phyloP scores from a whole-genome alignment of 53 echinoderm and acorn worm genomes.

The Patiria pectinifera region DNA sequence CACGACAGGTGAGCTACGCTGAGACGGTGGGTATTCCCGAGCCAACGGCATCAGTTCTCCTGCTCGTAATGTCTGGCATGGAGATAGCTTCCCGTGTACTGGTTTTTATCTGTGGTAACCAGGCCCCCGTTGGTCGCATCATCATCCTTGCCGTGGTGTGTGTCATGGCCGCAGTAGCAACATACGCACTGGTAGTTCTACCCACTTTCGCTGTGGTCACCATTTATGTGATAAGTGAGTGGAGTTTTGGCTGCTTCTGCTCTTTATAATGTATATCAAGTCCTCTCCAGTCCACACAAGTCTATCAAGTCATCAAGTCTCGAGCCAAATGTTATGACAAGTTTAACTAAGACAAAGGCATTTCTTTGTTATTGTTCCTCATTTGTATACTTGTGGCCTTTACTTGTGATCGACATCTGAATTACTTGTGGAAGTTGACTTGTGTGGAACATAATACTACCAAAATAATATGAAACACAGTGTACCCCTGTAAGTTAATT shows the following conservation, averaged over 20 bases:
- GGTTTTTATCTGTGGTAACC: constrained; percentile 44
- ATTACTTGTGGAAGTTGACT: no score
- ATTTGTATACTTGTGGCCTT: no score
- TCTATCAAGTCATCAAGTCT: no score
- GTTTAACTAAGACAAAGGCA: no score
- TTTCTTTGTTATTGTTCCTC: no score
- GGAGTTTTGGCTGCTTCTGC: neutral
- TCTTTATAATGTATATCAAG: neutral
- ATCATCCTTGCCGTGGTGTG: constrained; percentile 42
- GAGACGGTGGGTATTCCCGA: constrained; percentile 24
- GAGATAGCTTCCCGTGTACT: constrained; percentile 45
- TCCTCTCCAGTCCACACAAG: no score
- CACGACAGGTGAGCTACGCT: constrained; percentile 54
- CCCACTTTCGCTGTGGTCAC: constrained; percentile 33
- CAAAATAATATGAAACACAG: no score
- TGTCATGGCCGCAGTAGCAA: constrained; percentile 57
- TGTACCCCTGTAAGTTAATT: no score
- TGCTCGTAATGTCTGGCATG: constrained; percentile 50
- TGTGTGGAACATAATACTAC: no score
- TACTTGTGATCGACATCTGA: no score
- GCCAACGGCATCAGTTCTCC: constrained; percentile 23
- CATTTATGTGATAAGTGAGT: constrained; percentile 58
- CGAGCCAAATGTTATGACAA: no score
- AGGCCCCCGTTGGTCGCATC: neutral
- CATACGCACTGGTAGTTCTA: constrained; percentile 4